Percentiles rank a stretch among this genome's conserved stretches.
Evolutionary conservation across 1,140 invertebrate species (phyloP).

Genomic region (Amphibalanus amphitrite): DNA sequence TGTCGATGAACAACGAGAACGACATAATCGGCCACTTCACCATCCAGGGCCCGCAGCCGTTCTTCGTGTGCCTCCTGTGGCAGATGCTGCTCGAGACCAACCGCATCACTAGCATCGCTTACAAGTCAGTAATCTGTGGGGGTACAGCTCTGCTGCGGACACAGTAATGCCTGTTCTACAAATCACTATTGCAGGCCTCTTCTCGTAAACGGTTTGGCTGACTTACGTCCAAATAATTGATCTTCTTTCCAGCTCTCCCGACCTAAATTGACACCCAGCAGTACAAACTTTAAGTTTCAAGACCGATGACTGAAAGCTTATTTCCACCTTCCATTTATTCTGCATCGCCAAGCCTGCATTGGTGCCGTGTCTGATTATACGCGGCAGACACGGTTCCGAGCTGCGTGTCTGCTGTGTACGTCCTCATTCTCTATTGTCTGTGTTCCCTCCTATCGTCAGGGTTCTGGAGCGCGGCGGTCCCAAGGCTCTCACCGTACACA

Average conservation of each 20-base stretch:
- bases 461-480: conserved; percentile 86
- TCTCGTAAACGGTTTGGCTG: no score
- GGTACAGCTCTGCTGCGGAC: background rate
- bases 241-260: no score
- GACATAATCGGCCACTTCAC: conserved; percentile 92
- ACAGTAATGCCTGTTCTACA: no score
- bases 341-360: background rate
- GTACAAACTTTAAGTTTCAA: no score
- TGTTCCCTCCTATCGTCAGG: conserved; percentile 26
- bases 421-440: conserved; percentile 8
- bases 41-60: conserved; percentile 53
- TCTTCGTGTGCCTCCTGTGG: conserved; percentile 84
- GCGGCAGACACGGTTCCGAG: background rate
- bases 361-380: conserved; percentile 4
- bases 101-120: conserved; percentile 76
- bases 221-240: no score
- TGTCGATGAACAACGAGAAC: conserved; percentile 88
- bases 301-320: no score
- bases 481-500: conserved; percentile 66
- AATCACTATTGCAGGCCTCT: no score
- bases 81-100: conserved; percentile 92
- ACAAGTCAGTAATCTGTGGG: conserved; percentile 47
- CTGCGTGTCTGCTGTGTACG: conserved; percentile 5
- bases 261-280: no score
- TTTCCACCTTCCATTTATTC: conserved; percentile 2